phyloP scores from a whole-genome alignment of 2,797 vertebrate genomes.

The Xiphophorus birchmanni region DNA sequence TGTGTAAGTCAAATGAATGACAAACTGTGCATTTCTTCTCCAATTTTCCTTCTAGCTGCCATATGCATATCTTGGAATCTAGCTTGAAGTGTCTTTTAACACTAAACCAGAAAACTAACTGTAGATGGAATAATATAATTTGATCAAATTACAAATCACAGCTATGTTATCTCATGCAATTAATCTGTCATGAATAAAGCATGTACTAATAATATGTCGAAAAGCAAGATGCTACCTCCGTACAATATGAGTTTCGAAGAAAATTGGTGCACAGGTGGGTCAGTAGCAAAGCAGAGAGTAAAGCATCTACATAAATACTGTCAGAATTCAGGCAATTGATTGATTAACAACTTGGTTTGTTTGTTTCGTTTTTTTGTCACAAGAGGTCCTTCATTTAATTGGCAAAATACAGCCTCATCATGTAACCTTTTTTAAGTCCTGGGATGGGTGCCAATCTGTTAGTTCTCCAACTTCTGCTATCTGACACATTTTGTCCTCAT shows the following conservation, averaged over 20 bases:
- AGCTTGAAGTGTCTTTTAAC: not conserved
- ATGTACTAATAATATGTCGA: not conserved
- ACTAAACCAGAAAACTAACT: not conserved
- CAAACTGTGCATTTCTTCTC: not conserved
- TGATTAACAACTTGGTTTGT: no score
- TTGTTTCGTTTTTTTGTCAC: not conserved
- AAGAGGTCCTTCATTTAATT: not conserved
- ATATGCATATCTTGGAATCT: not conserved
- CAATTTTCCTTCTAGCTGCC: not conserved
- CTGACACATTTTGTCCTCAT: not conserved
- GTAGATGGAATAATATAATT: not conserved
- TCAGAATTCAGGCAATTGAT: not conserved
- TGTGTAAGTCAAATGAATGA: not conserved
- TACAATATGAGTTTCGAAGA: not conserved
- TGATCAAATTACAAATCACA: not conserved
- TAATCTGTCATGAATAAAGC: not conserved
- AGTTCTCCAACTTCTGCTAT: not conserved
- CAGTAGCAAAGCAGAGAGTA: not conserved
- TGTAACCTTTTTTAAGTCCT: not conserved
- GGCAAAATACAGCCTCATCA: not conserved
- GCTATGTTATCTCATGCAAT: not conserved
- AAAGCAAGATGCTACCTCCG: not conserved
- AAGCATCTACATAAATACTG: not conserved
- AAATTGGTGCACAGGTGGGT: not conserved
- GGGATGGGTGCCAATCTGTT: not conserved